Base-by-base conservation (phyloP, 2,888 invertebrate species). In the Epinotia demarniana region DNA sequence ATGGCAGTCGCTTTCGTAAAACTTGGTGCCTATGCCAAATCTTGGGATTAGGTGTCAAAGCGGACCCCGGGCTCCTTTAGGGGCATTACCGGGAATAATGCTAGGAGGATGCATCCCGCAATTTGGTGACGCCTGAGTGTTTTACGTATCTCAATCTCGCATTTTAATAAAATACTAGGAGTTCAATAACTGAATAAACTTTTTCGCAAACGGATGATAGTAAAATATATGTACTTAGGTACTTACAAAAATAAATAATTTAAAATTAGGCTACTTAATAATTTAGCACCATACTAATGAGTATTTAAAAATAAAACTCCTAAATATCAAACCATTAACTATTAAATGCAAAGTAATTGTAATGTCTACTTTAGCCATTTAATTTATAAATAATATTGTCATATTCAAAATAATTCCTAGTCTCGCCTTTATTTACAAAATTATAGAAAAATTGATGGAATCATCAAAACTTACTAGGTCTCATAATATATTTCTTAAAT, bases 271-370 rank as follows among this genome's bases (percentile, higher is more conserved):
- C 77, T 73, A 72, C 64, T 64, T 66, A 80, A 64, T 60, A 72
- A 78, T 80, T 80, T 83, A 84, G 84, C 84, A 84, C 84, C 85
- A 80, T 82, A 78, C 76, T 82, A 81, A 80, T 75, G 81, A 83
- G 80, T 83, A 83, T 83, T 80, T 33, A 79, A 79, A 75, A 78
- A 70, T 58, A 72, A 67, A 18, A 75, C 78, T 62, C 75, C 75
- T 80, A 78, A 74, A 72, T 75, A 80, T 72, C 46, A 66, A 49
- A 69, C 27, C 33, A 64, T 72, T 53, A 70, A 53, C 78, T 80
- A 83, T 80, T 84, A 84, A 84, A 84, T 84, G 84, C 84, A 84
- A 81, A 82, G 55, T 73, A 73, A 70, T 39, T 57, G 39, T 43
- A 57, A 72, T 49, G 12, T 33, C 72, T 72, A 68, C 33, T 67